Evolutionary conservation across 2,113 vertebrate species (phyloP), one percentile per base, ranked within the genome.

Genomic region (Heterotis niloticus): DNA sequence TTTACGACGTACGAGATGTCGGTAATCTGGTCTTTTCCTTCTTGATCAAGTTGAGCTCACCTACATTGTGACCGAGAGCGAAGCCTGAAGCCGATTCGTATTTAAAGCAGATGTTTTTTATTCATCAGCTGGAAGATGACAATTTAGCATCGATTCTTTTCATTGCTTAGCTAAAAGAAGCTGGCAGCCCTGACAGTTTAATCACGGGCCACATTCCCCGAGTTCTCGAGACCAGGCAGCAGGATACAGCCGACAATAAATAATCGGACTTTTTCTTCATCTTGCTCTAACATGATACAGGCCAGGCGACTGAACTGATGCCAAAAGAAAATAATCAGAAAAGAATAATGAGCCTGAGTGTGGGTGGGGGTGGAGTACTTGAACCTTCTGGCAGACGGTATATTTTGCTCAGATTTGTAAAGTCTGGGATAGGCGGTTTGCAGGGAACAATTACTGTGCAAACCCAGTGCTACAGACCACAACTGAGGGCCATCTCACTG

Each of bases 251-350:
- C 23, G 16, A 60, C 74, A 66, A 64, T 77, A 80, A 80, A 80
- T 80, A 76, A 44, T 29, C 74, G 24, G 3, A 44, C 68, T 54
- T 72, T 72, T 71, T 76, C 80, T 64, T 81, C 80, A 65, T 71
- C 34, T 77, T 70, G 20, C 34, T 66, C 34, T 54, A 52, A 62
- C 62, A 71, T 81, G 80, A 81, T 81, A 52, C 4, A 77, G 57
- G 56, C 29, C 80, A 81, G 80, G 77, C 67, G 67, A 81, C 52
- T 64, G 80, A 77, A 77, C 80, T 23, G 77, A 26, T 65, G 80
- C 80, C 80, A 81, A 65, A 64, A 52, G 75, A 77, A 81, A 81
- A 77, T 77, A 81, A 77, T 77, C 80, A 70, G 34, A 20, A 24
- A 64, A 77, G 67, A 81, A 77, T 77, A 81, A 81, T 77, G 66